Base-by-base conservation (phyloP, 2,888 invertebrate species). In the Hydropsyche betteni region DNA sequence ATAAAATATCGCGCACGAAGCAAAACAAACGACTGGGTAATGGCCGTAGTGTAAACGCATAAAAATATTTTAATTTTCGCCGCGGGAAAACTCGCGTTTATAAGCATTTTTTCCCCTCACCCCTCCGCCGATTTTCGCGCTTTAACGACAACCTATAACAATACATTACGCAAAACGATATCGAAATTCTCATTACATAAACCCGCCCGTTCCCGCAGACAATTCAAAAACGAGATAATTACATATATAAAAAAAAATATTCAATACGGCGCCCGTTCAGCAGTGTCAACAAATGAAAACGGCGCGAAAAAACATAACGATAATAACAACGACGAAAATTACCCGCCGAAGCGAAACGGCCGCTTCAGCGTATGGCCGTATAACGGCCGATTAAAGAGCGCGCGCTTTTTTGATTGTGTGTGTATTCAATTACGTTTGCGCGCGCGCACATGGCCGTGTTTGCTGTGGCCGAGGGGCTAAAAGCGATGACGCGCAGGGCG, bases 401-500 rank as follows among this genome's bases (percentile, higher is more conserved):
- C 33, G 33, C 68, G 55, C 44, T 44, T 44, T 44, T 44, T 69
- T 68, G 53, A 69, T 74, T 44, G 44, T 44, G 44, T 44, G 4
- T 74, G 53, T 69, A 74, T 74, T 69, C 58, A 55, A 74, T 74
- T 69, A 24, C 12, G 58, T 52, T 44, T 10, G 44, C 44, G 44
- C 6, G 10, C 4, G 44, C 44, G 44, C 44, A 44, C 24, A 24
- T 24, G 24, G 24, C 24, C 24, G 24, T 24, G 53, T 5, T 53
- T 6, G 51, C 10, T 12, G 14, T 53, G 53, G 53, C 24, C 24
- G 53, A 16, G 53, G 7, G 12, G 53, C 74, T 71, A 76, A 77
- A 77, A 75, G 68, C 77, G 77, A 77, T 77, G 77, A 77, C 77
- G 75, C 77, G 69, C 38, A 69, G 24, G 38, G 24, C 69, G 64